These are phyloP conservation scores for Cantharis rufa DNA, from an alignment of 2,888 invertebrate genomes.

Conservation along the genomic window DNA sequence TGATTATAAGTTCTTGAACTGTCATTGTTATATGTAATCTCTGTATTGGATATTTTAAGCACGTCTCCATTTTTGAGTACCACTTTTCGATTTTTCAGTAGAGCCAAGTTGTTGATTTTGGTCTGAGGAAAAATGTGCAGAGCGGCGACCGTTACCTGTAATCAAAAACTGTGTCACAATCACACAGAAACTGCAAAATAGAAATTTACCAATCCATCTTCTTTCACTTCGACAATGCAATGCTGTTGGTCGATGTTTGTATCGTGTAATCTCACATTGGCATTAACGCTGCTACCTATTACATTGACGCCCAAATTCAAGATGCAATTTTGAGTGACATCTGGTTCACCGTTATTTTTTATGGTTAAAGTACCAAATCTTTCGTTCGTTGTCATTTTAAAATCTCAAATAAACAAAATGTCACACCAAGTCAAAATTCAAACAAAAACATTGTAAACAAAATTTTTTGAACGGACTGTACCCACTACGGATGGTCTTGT, in stretches of 20 bases:
- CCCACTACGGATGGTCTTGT: background rate
- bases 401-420: background rate
- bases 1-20: background rate
- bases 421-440: background rate
- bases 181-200: background rate
- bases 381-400: background rate
- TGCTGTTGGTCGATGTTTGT: background rate
- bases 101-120: background rate
- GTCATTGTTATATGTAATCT: background rate
- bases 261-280: background rate
- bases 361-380: background rate
- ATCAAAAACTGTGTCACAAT: background rate
- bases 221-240: background rate
- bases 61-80: background rate
- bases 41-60: background rate
- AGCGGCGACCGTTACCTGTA: background rate
- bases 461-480: background rate
- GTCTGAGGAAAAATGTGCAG: background rate
- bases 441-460: background rate
- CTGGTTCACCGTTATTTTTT: background rate
- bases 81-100: background rate
- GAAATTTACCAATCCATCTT: conserved; percentile 9
- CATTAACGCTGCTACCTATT: background rate
- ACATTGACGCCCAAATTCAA: background rate
- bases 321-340: background rate